Percentiles rank a stretch among this genome's conserved stretches.
phyloP scores from a whole-genome alignment of 2,888 invertebrate genomes.

The Sphaeridia pumilis region DNA sequence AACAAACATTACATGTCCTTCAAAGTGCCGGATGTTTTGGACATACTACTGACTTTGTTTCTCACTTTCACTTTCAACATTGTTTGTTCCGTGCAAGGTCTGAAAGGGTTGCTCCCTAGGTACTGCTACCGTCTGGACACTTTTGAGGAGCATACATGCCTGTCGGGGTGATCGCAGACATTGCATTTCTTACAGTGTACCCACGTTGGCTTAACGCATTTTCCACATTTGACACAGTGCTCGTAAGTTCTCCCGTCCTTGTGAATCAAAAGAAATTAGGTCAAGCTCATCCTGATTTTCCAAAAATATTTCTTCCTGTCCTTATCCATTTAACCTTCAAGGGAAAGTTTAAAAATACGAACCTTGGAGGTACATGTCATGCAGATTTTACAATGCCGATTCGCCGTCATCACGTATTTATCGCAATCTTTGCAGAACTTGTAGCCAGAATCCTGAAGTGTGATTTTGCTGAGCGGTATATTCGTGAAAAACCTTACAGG shows the following conservation, averaged over 20 bases:
- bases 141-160: not conserved
- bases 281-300: no score
- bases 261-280: not conserved
- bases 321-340: not conserved
- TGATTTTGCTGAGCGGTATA: slow-evolving; percentile 6
- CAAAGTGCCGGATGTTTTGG: no score
- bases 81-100: no score
- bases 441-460: slow-evolving; percentile 8
- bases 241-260: slow-evolving; percentile 19
- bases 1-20: no score
- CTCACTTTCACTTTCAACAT: not conserved
- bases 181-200: slow-evolving; percentile 11
- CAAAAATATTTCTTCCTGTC: not conserved
- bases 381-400: slow-evolving; percentile 16
- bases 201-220: slow-evolving; percentile 19
- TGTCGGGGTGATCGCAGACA: slow-evolving; percentile 6
- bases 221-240: slow-evolving; percentile 15
- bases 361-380: slow-evolving; percentile 19
- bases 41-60: no score
- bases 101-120: no score
- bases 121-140: no score
- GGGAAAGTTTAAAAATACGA: not conserved
- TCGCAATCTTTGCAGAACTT: slow-evolving; percentile 14
- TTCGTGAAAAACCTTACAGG: slow-evolving; percentile 14
- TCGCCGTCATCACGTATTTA: slow-evolving; percentile 13